Conservation (phyloP, 2,888 invertebrate genomes). For the Anthrax anthrax region DNA sequence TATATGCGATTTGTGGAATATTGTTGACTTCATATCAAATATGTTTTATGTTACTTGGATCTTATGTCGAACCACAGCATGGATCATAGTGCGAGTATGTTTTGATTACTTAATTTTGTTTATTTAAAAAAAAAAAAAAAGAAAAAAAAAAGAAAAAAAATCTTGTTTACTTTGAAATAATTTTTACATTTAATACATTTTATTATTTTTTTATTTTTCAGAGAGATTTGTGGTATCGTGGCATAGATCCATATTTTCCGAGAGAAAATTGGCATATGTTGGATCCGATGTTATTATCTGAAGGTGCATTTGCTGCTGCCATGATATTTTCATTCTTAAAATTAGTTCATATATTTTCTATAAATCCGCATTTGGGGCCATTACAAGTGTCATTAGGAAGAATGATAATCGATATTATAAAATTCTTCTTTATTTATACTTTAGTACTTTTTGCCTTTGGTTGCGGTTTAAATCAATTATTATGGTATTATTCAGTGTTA, state of each 20-base stretch:
- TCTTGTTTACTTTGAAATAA: background rate
- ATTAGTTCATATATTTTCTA: conserved; percentile 91
- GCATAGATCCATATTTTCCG: conserved; percentile 69
- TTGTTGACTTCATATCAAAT: conserved; percentile 94
- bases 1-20: conserved; percentile 92
- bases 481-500: conserved; percentile 86
- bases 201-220: conserved; percentile 19
- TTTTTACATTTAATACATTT: too few relatives aligned
- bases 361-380: conserved; percentile 91
- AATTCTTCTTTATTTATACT: conserved; percentile 91
- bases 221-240: conserved; percentile 51
- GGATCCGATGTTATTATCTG: conserved; percentile 87
- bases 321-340: conserved; percentile 95
- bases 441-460: conserved; percentile 89
- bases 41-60: conserved; percentile 91
- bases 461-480: conserved; percentile 84
- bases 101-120: too few relatives aligned
- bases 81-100: conserved; percentile 80
- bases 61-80: conserved; percentile 72
- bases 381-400: conserved; percentile 82
- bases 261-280: conserved; percentile 87
- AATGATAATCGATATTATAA: conserved; percentile 89
- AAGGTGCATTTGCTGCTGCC: conserved; percentile 87
- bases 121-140: too few relatives aligned
- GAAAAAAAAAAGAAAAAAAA: background rate